Evolutionary conservation across 2,113 vertebrate species (phyloP).

Genomic region (Ophthalmolycus amberensis): DNA sequence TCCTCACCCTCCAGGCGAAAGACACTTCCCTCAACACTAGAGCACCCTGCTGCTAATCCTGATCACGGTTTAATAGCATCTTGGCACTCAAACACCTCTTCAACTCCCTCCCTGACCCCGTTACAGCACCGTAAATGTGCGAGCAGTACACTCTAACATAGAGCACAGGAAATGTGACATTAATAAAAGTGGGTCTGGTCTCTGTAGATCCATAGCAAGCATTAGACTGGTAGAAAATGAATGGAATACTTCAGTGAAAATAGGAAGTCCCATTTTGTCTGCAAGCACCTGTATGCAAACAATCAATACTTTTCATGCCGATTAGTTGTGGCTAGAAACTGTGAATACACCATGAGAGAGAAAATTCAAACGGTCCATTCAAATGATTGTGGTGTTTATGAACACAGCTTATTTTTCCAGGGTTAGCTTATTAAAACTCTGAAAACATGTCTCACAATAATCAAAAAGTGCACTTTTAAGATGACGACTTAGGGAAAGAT

Average conservation of each 20-base stretch:
- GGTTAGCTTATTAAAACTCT: constrained; percentile 44
- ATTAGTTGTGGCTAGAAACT: constrained; percentile 42
- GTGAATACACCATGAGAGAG: constrained; percentile 17
- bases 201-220: constrained; percentile 65
- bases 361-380: constrained; percentile 34
- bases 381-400: constrained; percentile 41
- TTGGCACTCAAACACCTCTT: constrained; percentile 44
- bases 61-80: constrained; percentile 48
- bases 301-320: constrained; percentile 50
- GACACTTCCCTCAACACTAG: constrained; percentile 1
- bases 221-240: constrained; percentile 61
- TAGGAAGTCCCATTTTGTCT: constrained; percentile 52
- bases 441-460: constrained; percentile 43
- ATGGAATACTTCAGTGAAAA: constrained; percentile 67
- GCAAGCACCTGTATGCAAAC: constrained; percentile 59
- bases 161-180: constrained; percentile 88
- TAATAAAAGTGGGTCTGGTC: constrained; percentile 81
- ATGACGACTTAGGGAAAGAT: constrained; percentile 45
- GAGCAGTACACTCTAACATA: constrained; percentile 96
- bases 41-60: constrained; percentile 15
- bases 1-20: background rate
- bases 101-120: constrained; percentile 34
- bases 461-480: constrained; percentile 82
- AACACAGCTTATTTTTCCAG: constrained; percentile 53
- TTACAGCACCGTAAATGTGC: constrained; percentile 92